Evolutionary conservation across 2,888 invertebrate species (phyloP), one percentile per base, ranked within the genome.

Genomic region (Julus scandinavius): DNA sequence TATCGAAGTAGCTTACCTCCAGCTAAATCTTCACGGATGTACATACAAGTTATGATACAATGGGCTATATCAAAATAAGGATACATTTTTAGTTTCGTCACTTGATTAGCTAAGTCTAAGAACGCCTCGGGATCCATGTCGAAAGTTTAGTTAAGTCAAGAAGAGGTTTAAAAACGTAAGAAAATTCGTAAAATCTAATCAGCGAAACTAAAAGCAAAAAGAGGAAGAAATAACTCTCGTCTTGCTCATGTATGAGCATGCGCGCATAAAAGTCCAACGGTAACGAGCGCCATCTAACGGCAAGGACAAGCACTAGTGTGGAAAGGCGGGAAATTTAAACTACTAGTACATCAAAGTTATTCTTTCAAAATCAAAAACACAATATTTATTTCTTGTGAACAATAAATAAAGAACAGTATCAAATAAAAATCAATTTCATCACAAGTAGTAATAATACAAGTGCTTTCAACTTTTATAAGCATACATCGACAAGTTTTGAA

Each of bases 41-140:
- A 96, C 91, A 99, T 94, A 92, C 98, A 98, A 94, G 97, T 98
- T 91, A 99, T 94, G 91, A 97, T 95, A 93, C 97, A 98, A 94
- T 99, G 98, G 91, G 99, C 99, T 91, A 99, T 96, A 93, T 99
- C 99, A 93, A 99, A 99, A 94, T 98, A 99, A 88, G 99, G 99
- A 92, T 96, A 99, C 99, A 99, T 99, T 94, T 99, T 98, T 91
- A 99, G 94, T 93, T 99, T 98, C 91, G 98, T 97, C 94, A 99
- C 97, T 95, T 98, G 97, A 94, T 98, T 98, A 94, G 99, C 99
- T 95, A 99, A 95, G 93, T 99, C 98, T 92, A 99, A 94, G 94
- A 99, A 98, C 90, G 97, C 96, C 94, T 98, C 98, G 92, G 97
- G 97, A 95, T 98, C 97, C 97, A 98, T 97, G 87, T 11, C 13